Base-by-base conservation (phyloP, 2,113 vertebrate genomes). In the Emydura subglobosa region DNA sequence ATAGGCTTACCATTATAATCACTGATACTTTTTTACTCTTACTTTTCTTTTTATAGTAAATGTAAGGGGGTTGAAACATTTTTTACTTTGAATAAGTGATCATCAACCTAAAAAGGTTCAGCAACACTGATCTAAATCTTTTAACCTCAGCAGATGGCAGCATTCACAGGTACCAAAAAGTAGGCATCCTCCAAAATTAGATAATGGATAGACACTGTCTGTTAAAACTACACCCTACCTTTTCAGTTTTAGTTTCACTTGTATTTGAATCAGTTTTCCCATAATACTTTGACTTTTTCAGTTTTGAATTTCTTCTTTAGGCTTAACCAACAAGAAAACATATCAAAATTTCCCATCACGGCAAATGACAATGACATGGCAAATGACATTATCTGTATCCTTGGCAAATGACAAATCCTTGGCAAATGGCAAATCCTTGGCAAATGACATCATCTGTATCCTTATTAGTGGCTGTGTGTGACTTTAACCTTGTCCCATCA, bases 201-300 rank as follows among this genome's bases (percentile, higher is more conserved):
- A 14, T 31, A n/a, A 13, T 44, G 11, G 50, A 95, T 59, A 82
- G 96, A 95, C 88, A 65, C 83, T 83, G 85, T 93, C 89, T 86
- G 87, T 95, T 94, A 92, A 96, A 96, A 89, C 87, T 94, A 74
- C 31, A 91, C 87, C 50, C 94, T 95, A 93, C 91, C 89, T 94
- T 89, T 87, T 97, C 95, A 96, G 92, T 95, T 91, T 95, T 96
- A 95, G 91, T 91, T 96, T 97, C 97, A 96, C 95, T 96, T 95
- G 74, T 91, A 82, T 94, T 96, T 95, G 91, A 97, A 93, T 78
- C 87, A 83, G 86, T 86, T 96, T 91, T 95, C 84, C 85, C 91
- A 11, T 97, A 94, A 95, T 68, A 80, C 85, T 1, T 1, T 1
- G 47, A 85, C 90, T 95, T 94, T 68, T 95, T 82, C 95, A 87